Evolutionary conservation across 2,113 vertebrate species (phyloP), one percentile per base, ranked within the genome.

Genomic region (Rhinolophus sinicus): DNA sequence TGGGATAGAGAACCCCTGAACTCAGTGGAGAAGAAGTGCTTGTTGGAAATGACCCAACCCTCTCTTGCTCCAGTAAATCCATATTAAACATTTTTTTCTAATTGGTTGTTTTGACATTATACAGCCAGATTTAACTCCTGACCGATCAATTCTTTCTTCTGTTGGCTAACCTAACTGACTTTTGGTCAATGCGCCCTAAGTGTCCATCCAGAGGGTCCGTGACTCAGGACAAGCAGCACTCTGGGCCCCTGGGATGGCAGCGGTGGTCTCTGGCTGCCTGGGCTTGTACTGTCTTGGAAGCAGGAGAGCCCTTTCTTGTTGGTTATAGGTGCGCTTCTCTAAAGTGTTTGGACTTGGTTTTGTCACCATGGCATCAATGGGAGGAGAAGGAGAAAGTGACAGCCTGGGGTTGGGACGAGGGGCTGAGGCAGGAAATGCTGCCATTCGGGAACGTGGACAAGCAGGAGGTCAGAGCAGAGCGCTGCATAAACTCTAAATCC

Each of bases 231-330:
- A 6, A 65, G 33, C 30, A 54, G 54, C 52, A 19, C 18, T 38
- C 11, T 2, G 60, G 67, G 77, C n/a, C 12, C 22, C 47, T 22
- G 6, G 44, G 52, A 21, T 38, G 67, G 33, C 2, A 4, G 50
- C 19, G 0, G 3, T 3, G 16, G 26, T 28, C 30, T 26, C 64
- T 30, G 62, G 8, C 56, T 40, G 10, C 0, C 4, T 26, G 40
- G 21, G 22, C 58, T 33, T 10, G 12, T 6, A 8, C 3, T 35
- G 47, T 30, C 8, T 21, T 0, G 0, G 56, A 38, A 24, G n/a
- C 11, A 1, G 30, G 38, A 33, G 40, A 13, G 15, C 24, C 38
- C 7, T 47, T 26, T 21, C 18, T 82, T 12, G 3, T 3, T 1
- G 14, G 33, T 16, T 26, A 13, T 0, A 4, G 69, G 10, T 16